Evolutionary conservation across 2,797 vertebrate species (phyloP).

Genomic region (Microctenopoma stevenorrisi): DNA sequence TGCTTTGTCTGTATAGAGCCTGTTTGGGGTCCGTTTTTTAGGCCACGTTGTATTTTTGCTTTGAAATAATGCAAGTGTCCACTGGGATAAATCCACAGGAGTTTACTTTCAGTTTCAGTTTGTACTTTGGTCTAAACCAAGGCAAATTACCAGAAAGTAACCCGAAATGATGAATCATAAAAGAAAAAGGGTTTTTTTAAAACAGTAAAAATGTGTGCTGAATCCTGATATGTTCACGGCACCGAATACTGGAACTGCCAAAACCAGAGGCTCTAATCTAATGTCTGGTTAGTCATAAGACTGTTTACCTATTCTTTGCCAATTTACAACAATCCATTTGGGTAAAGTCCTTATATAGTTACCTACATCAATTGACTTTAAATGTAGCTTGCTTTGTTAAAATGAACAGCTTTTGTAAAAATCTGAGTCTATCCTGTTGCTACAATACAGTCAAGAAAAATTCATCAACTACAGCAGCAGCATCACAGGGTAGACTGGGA

Average conservation of each 20-base stretch:
- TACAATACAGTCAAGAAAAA: no score
- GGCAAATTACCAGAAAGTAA: background rate
- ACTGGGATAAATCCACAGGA: background rate
- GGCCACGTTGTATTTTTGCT: no score
- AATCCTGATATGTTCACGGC: background rate
- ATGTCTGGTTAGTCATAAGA: no score
- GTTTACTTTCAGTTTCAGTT: background rate
- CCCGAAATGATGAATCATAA: background rate
- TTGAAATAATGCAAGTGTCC: background rate
- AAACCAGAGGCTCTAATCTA: background rate
- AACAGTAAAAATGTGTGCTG: no score
- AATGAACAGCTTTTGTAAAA: no score
- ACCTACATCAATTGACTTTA: no score
- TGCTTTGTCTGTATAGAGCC: background rate
- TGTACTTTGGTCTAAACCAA: background rate
- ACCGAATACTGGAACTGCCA: background rate
- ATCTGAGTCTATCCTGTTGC: no score
- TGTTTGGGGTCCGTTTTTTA: background rate
- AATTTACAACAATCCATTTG: no score
- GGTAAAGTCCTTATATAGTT: no score
- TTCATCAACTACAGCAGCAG: background rate
- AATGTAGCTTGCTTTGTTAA: no score
- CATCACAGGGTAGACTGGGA: conserved; percentile 29
- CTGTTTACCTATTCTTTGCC: no score
- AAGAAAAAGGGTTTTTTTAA: background rate